Percentiles rank a stretch among this genome's conserved stretches.
Evolutionary conservation across 2,113 vertebrate species (phyloP).

Genomic region (Sander vitreus): DNA sequence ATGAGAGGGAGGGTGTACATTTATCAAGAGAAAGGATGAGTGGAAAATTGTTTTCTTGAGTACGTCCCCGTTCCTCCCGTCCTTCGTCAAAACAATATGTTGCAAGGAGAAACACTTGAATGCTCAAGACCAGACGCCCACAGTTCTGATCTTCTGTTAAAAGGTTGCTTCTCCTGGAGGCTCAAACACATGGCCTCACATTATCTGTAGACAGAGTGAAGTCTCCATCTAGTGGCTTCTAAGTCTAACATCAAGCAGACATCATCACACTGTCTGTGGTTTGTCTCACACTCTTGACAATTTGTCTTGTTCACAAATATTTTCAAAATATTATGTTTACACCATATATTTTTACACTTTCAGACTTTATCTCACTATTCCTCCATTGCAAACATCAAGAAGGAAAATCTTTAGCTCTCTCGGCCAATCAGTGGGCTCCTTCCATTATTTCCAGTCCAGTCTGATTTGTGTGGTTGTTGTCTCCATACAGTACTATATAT

Average conservation of each 20-base stretch:
- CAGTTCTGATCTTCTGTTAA: not conserved
- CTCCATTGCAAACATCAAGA: not conserved
- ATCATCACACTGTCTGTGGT: not conserved
- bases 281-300: not conserved
- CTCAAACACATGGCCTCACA: not conserved
- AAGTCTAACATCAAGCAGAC: not conserved
- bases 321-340: not conserved
- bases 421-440: not conserved
- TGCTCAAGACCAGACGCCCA: not conserved
- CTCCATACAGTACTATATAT: not conserved
- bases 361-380: not conserved
- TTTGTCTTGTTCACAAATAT: not conserved
- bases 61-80: not conserved
- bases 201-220: constrained; percentile 7
- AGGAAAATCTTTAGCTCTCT: not conserved
- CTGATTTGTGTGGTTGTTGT: not conserved
- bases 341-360: not conserved
- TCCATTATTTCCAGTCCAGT: not conserved
- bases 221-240: constrained; percentile 75
- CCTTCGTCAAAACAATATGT: not conserved
- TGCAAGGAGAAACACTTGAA: not conserved
- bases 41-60: not conserved
- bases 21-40: not conserved
- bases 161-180: not conserved
- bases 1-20: not conserved